Percentiles rank a stretch among this genome's conserved stretches.
Conservation (phyloP, 2,888 invertebrate species). For the Pseudeuparius sepicola region DNA sequence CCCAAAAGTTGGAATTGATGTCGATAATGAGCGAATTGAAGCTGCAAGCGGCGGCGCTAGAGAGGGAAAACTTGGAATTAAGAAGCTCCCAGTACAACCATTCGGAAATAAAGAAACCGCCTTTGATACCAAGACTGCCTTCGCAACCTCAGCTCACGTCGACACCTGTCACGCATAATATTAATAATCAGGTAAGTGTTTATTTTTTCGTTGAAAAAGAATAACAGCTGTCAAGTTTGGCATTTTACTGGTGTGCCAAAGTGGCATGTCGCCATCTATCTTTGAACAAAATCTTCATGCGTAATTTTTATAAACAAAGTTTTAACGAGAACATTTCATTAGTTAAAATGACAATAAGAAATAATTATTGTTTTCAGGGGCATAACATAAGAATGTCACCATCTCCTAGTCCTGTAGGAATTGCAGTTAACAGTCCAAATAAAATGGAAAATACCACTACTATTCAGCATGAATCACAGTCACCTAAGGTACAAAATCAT, state of each 20-base stretch:
- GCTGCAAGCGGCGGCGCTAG: conserved; percentile 73
- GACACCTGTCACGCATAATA: conserved; percentile 36
- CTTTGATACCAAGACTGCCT: conserved; percentile 32
- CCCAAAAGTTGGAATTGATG: conserved; percentile 88
- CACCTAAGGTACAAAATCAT: too few relatives aligned
- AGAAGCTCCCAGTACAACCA: conserved; percentile 40
- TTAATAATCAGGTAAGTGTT: conserved; percentile 33
- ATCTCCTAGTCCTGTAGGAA: conserved; percentile 40
- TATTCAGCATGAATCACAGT: conserved; percentile 26
- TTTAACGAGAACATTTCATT: too few relatives aligned
- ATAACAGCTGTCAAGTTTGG: too few relatives aligned
- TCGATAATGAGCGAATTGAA: conserved; percentile 90
- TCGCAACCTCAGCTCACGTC: conserved; percentile 38
- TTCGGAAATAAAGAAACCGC: conserved; percentile 31
- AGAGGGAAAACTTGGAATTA: conserved; percentile 78
- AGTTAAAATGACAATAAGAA: too few relatives aligned
- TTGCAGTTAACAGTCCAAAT: conserved; percentile 30
- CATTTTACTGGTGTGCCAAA: too few relatives aligned
- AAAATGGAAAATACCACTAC: conserved; percentile 28
- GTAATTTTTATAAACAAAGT: too few relatives aligned
- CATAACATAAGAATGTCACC: conserved; percentile 41
- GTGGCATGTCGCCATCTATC: too few relatives aligned
- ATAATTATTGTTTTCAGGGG: too few relatives aligned
- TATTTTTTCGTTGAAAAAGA: too few relatives aligned
- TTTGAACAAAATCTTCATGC: too few relatives aligned